Evolutionary conservation across 2,888 invertebrate genomes (phyloP), one percentile per base, ranked within the genome.

Genomic region (Hypena proboscidalis): DNA sequence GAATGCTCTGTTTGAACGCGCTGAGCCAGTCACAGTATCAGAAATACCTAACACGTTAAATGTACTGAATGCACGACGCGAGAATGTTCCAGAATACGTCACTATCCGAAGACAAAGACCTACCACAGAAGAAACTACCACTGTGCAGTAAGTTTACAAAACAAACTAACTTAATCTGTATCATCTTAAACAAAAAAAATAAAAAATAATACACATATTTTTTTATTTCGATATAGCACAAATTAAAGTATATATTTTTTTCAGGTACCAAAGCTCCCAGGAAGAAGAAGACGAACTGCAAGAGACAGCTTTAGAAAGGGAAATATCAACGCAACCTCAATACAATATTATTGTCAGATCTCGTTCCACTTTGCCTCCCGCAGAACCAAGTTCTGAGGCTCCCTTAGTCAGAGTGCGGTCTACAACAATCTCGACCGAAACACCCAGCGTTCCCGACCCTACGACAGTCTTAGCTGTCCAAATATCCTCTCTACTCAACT

Each of bases 51-150:
- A 77, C 43, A 51, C 77, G 0, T 38, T 85, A 27, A 83, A 88
- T 36, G 71, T 85, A 6, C 45, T 70, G 3, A 81, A 66, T 25
- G 67, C 81, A 0, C 70, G 86, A 10, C 74, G 83, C 22, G 89
- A 89, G 31, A 83, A 79, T 42, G 64, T 77, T 21, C 94, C 94
- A 1, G 93, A 94, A 69, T 95, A 95, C 65, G 93, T 94, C 1
- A 94, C 94, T 1, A 94, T 95, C 23, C 90, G 92, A 63, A 85
- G 95, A 62, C 92, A 90, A 43, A 86, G 93, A 54, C 92, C 92
- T 1, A 86, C 89, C 2, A 85, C 90, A 3, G 84, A 85, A 55
- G 90, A 90, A 62, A 67, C 86, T 6, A 87, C 92, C 5, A 92
- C 92, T 37, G 72, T 77, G 11, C 89, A 84, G 92, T 92, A 81